A percentile compares a stretch with the other conserved stretches of the same genome.
Conservation (phyloP, 2,888 invertebrate genomes). For the Chrysolina americana region DNA sequence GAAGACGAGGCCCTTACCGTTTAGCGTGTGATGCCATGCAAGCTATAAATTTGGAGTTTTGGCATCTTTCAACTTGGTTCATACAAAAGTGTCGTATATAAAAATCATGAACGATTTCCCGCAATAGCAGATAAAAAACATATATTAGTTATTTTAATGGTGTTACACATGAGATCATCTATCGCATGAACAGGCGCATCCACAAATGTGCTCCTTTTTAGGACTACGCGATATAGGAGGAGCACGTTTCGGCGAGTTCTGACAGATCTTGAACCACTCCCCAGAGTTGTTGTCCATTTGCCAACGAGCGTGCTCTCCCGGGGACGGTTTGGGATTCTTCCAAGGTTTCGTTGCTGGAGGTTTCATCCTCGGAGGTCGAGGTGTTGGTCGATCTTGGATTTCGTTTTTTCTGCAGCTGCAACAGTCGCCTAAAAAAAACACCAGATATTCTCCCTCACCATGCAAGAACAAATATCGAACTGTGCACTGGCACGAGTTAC, state of each 20-base stretch:
- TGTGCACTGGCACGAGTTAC: not conserved
- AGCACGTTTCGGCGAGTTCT: conserved; percentile 1
- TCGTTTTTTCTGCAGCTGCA: conserved; percentile 18
- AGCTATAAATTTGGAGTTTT: no score
- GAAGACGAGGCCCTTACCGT: no score
- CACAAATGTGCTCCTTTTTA: conserved; percentile 27
- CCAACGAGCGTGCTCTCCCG: conserved; percentile 53
- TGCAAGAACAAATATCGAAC: not conserved
- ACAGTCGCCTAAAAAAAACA: conserved; percentile 20
- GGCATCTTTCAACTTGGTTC: no score
- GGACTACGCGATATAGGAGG: not conserved
- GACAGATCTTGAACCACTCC: conserved; percentile 61
- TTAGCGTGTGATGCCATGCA: no score
- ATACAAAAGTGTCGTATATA: no score
- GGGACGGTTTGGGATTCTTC: not conserved
- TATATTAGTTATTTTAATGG: no score
- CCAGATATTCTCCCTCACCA: no score
- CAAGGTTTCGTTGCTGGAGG: not conserved
- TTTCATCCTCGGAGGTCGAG: not conserved
- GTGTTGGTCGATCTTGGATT: conserved; percentile 11
- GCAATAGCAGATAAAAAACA: no score
- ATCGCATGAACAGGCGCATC: conserved; percentile 34
- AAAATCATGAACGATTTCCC: no score
- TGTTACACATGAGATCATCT: conserved; percentile 1
- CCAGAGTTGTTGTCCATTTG: conserved; percentile 59